Conservation (phyloP, 64 coral and sea anemone genomes). For the Porites australiensis region DNA sequence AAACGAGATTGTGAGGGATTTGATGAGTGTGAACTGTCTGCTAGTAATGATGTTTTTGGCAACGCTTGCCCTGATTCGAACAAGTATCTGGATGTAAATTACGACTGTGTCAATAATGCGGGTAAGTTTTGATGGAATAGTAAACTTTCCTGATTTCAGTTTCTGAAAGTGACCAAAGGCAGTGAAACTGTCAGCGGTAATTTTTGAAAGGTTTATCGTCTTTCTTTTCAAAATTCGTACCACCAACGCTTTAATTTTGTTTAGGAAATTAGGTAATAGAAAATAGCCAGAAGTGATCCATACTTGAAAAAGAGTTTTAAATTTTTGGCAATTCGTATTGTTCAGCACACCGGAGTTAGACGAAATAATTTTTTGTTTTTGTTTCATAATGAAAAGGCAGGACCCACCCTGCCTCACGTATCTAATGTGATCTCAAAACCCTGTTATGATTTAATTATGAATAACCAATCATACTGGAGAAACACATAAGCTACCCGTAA, state of each 20-base stretch:
- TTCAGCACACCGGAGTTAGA: too few species aligned
- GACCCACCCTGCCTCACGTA: not conserved
- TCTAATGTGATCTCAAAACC: constrained; percentile 16
- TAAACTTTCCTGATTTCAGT: too few species aligned
- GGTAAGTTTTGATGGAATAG: constrained; percentile 25
- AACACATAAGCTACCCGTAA: not conserved
- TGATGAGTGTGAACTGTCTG: constrained; percentile 55
- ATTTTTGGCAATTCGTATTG: too few species aligned
- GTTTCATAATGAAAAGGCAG: too few species aligned
- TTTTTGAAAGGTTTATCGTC: not conserved
- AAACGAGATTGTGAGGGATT: constrained; percentile 55
- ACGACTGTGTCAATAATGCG: constrained; percentile 48
- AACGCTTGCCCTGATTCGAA: constrained; percentile 48
- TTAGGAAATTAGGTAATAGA: not conserved
- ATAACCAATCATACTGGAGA: not conserved
- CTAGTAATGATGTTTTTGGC: constrained; percentile 64
- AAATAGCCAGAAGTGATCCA: not conserved
- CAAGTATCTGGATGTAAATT: constrained; percentile 71
- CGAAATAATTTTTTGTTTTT: not conserved
- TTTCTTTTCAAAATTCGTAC: too few species aligned
- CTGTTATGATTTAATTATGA: constrained; percentile 5
- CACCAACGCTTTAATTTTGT: too few species aligned
- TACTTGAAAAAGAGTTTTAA: too few species aligned
- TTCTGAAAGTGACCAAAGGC: too few species aligned
- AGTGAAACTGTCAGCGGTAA: too few species aligned